Percentiles rank a stretch among this genome's conserved stretches.
Evolutionary conservation across 2,888 invertebrate genomes (phyloP).

Genomic region (Lucinisca nassula): DNA sequence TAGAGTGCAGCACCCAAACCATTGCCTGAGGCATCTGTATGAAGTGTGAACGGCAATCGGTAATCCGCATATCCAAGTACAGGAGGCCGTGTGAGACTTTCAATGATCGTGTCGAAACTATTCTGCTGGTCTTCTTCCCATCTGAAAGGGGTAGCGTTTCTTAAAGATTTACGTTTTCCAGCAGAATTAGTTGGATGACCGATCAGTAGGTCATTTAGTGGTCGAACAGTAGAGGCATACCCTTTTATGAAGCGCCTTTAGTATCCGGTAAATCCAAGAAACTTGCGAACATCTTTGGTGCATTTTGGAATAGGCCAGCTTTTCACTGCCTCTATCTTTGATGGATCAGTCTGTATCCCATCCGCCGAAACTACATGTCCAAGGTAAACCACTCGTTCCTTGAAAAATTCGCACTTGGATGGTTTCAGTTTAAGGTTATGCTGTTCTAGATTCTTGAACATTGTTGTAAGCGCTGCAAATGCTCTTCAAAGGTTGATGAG

Average conservation of each 20-base stretch:
- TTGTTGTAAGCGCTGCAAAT: too few species aligned
- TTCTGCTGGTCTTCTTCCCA: too few species aligned
- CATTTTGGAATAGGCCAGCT: constrained; percentile 28
- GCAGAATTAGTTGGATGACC: too few species aligned
- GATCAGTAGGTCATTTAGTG: too few species aligned
- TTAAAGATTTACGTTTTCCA: too few species aligned
- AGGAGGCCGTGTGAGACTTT: background rate
- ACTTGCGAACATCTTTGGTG: too few species aligned
- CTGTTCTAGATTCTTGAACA: background rate
- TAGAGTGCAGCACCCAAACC: too few species aligned
- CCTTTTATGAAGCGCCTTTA: constrained; percentile 29
- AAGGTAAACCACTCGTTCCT: constrained; percentile 26
- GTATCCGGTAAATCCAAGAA: too few species aligned
- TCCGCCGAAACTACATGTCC: constrained; percentile 24
- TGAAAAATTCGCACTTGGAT: too few species aligned
- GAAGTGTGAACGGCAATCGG: background rate
- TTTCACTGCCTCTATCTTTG: constrained; percentile 25
- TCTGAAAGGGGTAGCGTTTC: too few species aligned
- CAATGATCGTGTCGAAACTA: too few species aligned
- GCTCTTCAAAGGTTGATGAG: too few species aligned
- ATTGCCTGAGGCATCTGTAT: background rate
- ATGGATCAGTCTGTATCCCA: constrained; percentile 29
- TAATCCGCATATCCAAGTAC: background rate
- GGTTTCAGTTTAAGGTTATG: constrained; percentile 30
- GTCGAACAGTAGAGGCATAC: background rate